Conservation (phyloP, 1,140 invertebrate species). For the Tetramorium parvispinum region DNA sequence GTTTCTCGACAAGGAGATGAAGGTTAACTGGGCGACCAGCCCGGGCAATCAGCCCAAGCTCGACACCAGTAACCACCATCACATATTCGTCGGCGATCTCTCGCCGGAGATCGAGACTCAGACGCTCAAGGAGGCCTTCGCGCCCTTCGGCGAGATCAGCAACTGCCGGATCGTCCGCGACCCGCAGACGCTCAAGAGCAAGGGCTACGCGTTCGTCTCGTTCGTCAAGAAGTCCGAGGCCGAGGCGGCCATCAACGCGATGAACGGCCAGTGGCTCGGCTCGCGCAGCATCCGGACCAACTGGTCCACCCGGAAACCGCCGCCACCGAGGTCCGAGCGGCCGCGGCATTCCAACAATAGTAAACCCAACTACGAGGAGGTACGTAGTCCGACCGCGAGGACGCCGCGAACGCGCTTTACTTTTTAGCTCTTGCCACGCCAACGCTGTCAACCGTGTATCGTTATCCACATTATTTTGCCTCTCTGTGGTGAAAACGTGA, state of each 20-base stretch:
- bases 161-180: constrained; percentile 99
- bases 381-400: constrained; percentile 46
- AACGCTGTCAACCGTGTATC: too few relatives aligned
- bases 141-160: constrained; percentile 99
- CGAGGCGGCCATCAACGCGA: constrained; percentile 97
- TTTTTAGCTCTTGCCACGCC: too few relatives aligned
- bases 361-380: constrained; percentile 85
- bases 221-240: constrained; percentile 99
- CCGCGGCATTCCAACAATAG: constrained; percentile 83
- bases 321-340: constrained; percentile 88
- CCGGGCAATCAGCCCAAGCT: constrained; percentile 99
- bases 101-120: constrained; percentile 99
- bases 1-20: constrained; percentile 99
- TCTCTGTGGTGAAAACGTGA: too few relatives aligned
- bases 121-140: constrained; percentile 98
- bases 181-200: constrained; percentile 99
- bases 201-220: constrained; percentile 99
- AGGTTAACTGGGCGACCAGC: constrained; percentile 99
- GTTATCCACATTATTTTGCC: too few relatives aligned
- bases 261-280: constrained; percentile 99
- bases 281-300: constrained; percentile 99
- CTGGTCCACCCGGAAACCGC: constrained; percentile 99
- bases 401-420: too few relatives aligned
- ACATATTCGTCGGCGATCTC: constrained; percentile 99
- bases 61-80: constrained; percentile 99